phyloP scores from a whole-genome alignment of 2,797 vertebrate genomes.

The Crypturellus tataupa region DNA sequence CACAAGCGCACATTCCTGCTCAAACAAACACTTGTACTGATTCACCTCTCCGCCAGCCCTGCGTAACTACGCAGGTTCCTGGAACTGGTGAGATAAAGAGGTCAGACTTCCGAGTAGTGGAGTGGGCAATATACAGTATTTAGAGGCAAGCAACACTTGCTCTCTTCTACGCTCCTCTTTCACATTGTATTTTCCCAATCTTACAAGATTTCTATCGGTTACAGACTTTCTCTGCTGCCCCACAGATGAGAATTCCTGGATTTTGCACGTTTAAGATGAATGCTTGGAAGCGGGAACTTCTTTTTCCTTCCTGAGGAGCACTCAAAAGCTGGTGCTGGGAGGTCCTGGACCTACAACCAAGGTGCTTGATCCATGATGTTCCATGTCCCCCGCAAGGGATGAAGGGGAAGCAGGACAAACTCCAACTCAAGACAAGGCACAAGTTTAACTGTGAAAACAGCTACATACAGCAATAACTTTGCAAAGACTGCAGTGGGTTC shows the following conservation, averaged over 20 bases:
- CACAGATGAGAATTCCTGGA: not conserved
- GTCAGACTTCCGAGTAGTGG: not conserved
- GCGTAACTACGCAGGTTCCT: not conserved
- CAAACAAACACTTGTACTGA: not conserved
- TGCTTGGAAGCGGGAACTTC: not conserved
- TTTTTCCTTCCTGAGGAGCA: not conserved
- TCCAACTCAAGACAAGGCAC: not conserved
- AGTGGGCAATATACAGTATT: not conserved
- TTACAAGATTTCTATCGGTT: not conserved
- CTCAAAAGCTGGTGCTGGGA: not conserved
- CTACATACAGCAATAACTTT: not conserved
- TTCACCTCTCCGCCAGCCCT: not conserved
- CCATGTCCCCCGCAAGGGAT: not conserved
- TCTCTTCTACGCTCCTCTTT: no score
- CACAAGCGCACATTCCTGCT: not conserved
- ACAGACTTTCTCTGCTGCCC: not conserved
- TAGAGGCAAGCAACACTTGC: not conserved
- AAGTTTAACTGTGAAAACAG: not conserved
- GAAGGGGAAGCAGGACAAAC: no score
- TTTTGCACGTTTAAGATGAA: not conserved
- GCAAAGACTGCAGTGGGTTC: not conserved
- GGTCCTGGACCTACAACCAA: not conserved
- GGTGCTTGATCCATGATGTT: not conserved
- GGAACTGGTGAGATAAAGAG: not conserved
- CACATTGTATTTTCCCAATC: not conserved